A percentile compares a stretch with the other conserved stretches of the same genome.
Conservation (phyloP, 2,113 vertebrate genomes). For the Silurus meridionalis region DNA sequence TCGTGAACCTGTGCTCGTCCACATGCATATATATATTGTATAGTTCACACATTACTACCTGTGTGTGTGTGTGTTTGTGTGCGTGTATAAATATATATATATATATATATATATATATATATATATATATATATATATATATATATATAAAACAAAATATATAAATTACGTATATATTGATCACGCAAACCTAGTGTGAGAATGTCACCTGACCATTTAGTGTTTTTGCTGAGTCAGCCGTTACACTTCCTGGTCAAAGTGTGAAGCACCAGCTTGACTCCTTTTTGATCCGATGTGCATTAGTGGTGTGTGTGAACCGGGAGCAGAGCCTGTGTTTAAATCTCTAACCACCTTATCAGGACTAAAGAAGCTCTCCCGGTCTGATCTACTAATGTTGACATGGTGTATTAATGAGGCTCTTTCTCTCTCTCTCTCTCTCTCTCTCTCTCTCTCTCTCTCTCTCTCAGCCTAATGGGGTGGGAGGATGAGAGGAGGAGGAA, state of each 20-base stretch:
- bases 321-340: neutral
- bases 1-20: too few species aligned
- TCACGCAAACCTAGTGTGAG: neutral
- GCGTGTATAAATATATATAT: too few species aligned
- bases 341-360: constrained; percentile 65
- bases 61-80: too few species aligned
- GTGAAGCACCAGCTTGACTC: neutral
- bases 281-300: neutral
- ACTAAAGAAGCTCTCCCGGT: constrained; percentile 59
- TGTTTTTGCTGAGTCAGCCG: neutral
- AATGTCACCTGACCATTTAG: neutral
- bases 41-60: too few species aligned
- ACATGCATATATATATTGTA: too few species aligned
- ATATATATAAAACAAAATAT: too few species aligned
- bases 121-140: too few species aligned
- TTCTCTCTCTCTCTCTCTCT: neutral
- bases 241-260: neutral
- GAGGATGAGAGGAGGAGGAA: neutral
- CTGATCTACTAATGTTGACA: constrained; percentile 62
- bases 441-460: constrained; percentile 3
- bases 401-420: constrained; percentile 66
- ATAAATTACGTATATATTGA: too few species aligned
- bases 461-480: constrained; percentile 43
- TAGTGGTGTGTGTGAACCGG: neutral
- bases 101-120: too few species aligned